Conservation (phyloP, 2,888 invertebrate genomes). For the Napeogenes inachia region DNA sequence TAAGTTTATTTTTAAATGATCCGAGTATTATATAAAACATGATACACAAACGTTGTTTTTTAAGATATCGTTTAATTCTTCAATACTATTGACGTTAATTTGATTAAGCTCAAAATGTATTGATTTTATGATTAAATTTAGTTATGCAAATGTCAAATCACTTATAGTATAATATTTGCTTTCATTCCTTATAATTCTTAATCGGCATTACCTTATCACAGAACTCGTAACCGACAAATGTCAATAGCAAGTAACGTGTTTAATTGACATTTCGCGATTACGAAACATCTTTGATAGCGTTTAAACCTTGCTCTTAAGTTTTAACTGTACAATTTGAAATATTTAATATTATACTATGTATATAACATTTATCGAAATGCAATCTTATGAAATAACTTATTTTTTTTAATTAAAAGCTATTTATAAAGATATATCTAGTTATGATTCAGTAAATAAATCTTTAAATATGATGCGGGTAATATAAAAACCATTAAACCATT, state of each 20-base stretch:
- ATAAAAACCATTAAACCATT: too few relatives aligned
- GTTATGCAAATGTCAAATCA: too few relatives aligned
- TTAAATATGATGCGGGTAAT: too few relatives aligned
- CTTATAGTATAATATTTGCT: constrained; percentile 7
- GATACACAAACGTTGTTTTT: neutral
- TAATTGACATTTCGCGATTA: constrained; percentile 30
- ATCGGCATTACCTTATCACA: constrained; percentile 20
- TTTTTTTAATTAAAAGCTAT: too few relatives aligned
- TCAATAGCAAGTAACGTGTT: constrained; percentile 27
- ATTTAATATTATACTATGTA: neutral
- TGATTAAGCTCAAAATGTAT: neutral
- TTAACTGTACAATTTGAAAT: constrained; percentile 14
- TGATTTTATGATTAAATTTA: neutral
- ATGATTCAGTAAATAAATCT: too few relatives aligned
- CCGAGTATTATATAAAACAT: neutral
- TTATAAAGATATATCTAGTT: neutral
- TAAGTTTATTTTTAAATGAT: neutral
- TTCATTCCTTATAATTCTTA: constrained; percentile 10
- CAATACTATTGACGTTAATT: too few relatives aligned
- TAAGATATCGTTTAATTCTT: too few relatives aligned
- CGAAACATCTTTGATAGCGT: constrained; percentile 26
- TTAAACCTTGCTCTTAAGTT: constrained; percentile 26
- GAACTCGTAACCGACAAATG: constrained; percentile 23
- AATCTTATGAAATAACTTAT: neutral
- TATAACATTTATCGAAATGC: constrained; percentile 1